Base-by-base conservation (phyloP, 2,797 vertebrate species). In the Pseudochaenichthys georgianus region DNA sequence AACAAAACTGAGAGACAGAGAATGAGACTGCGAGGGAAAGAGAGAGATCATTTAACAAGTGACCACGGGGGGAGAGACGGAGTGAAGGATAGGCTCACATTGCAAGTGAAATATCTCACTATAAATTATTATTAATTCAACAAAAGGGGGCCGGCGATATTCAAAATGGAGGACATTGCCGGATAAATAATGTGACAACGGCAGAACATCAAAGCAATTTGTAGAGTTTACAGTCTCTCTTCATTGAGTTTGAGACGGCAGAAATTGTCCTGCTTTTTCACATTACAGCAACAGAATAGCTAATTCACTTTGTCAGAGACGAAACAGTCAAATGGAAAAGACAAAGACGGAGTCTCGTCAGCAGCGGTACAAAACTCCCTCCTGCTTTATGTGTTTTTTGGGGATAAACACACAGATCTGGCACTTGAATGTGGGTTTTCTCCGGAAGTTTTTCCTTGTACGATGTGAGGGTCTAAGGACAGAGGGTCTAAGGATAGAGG, bases 21-120 rank as follows among this genome's bases (percentile, higher is more conserved):
- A 78, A 59, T 46, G 47, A 84, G 81, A 80, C 64, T 4, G 76
- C 64, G 28, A 31, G 82, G 31, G 70, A 57, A 16, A 59, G 50
- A 68, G 75, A 70, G 62, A 73, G 81, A 83, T 83, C 87, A 85
- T 88, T 97, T 97, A 97, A 96, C 96, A 97, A 96, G 96, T 97
- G 96, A 96, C 96, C 96, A 94, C 94, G 72, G 81, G 86, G 80
- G 78, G 51, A 9, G 0, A 38, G 46, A 8, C 19, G 17, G 75
- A 86, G 86, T 90, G 91, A 91, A 87, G 83, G 84, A 89, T 72
- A 46, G 71, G 61, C 84, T 83, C 75, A 82, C 70, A 74, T 79
- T 74, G 85, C 78, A 86, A 86, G 88, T 86, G 74, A 87, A 93
- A 93, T 90, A 89, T 92, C 87, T 80, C 77, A 75, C 92, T 84